phyloP scores from a whole-genome alignment of 2,888 invertebrate species.

The Anoncus sp. region DNA sequence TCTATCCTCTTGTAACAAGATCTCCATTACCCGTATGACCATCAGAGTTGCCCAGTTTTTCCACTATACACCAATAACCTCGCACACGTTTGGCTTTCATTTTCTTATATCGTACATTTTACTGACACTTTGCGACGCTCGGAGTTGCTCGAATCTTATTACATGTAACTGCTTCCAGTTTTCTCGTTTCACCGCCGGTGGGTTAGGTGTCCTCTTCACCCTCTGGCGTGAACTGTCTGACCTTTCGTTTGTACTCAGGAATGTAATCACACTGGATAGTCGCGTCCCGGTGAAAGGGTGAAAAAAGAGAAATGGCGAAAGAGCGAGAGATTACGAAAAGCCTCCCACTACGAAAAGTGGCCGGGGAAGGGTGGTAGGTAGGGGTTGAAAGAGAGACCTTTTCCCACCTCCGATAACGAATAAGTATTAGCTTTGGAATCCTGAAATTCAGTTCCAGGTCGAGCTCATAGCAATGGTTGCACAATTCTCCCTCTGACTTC shows the following conservation, averaged over 20 bases:
- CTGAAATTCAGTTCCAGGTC: slow-evolving; percentile 57
- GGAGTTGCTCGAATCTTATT: slow-evolving; percentile 24
- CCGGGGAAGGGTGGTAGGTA: too few species aligned
- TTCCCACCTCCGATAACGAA: slow-evolving; percentile 56
- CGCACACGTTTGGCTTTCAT: slow-evolving; percentile 5
- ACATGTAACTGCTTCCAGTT: slow-evolving; percentile 34
- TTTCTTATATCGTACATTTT: slow-evolving; percentile 1
- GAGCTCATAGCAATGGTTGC: slow-evolving; percentile 38
- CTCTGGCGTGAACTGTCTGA: neutral
- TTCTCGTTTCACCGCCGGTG: slow-evolving; percentile 11
- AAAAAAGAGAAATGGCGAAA: slow-evolving; percentile 8
- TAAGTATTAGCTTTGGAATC: slow-evolving; percentile 65
- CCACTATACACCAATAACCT: neutral
- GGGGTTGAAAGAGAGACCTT: slow-evolving; percentile 34
- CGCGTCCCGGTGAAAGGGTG: slow-evolving; percentile 25
- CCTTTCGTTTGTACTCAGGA: slow-evolving; percentile 50
- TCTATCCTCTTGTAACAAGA: neutral
- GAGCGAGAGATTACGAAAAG: slow-evolving; percentile 39
- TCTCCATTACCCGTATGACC: neutral
- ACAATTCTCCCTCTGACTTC: slow-evolving; percentile 21
- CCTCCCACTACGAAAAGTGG: slow-evolving; percentile 5
- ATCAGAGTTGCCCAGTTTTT: neutral
- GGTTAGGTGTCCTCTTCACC: neutral
- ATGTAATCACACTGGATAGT: slow-evolving; percentile 62
- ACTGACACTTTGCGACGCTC: neutral